Percentiles rank a stretch among this genome's conserved stretches.
phyloP scores from a whole-genome alignment of 2,113 vertebrate species.

The Forbesichthys agassizii region DNA sequence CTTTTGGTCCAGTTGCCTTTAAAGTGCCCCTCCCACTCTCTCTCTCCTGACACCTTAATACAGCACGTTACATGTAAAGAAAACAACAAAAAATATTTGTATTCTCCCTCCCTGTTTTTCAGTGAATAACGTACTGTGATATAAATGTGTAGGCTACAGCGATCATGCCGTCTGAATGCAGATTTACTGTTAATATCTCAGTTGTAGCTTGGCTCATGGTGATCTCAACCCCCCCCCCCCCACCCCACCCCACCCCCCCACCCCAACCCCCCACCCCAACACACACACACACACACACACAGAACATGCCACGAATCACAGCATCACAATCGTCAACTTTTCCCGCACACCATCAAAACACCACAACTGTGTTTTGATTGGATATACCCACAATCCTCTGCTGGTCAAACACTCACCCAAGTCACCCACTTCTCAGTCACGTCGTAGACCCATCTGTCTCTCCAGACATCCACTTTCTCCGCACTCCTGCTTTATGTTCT shows the following conservation, averaged over 20 bases:
- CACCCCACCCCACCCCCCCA: too few relatives aligned
- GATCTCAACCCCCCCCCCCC: constrained; percentile 15
- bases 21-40: constrained; percentile 40
- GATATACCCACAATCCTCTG: too few relatives aligned
- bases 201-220: constrained; percentile 73
- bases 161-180: constrained; percentile 69
- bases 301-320: too few relatives aligned
- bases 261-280: too few relatives aligned
- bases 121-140: constrained; percentile 73
- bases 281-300: background rate
- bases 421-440: constrained; percentile 47
- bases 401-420: constrained; percentile 22
- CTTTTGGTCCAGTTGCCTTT: constrained; percentile 68
- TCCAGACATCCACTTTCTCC: constrained; percentile 34
- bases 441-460: constrained; percentile 28
- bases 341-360: too few relatives aligned
- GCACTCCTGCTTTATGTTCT: constrained; percentile 51
- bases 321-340: too few relatives aligned
- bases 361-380: too few relatives aligned
- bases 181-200: constrained; percentile 72
- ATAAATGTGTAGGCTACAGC: constrained; percentile 67
- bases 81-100: constrained; percentile 53
- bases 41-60: constrained; percentile 64
- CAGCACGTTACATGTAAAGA: constrained; percentile 60
- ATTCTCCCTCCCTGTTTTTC: constrained; percentile 67